Conservation (phyloP, 2,888 invertebrate species). For the Xestobium rufovillosum region DNA sequence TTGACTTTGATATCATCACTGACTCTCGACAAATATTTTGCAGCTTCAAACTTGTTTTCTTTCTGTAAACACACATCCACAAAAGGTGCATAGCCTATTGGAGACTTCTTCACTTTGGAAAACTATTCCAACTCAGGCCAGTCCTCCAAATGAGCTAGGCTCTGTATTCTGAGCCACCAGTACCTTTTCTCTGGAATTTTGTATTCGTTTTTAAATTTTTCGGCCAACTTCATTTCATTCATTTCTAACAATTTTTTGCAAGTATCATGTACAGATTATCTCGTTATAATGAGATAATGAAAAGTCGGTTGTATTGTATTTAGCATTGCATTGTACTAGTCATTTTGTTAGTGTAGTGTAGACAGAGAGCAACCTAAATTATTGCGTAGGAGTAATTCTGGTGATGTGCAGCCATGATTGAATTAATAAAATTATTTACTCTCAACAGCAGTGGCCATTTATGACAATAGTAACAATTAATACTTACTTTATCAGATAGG, state of each 20-base stretch:
- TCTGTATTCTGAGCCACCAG: constrained; percentile 84
- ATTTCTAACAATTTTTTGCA: constrained; percentile 62
- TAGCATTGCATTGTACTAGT: no score
- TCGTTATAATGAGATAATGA: no score
- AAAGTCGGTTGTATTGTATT: no score
- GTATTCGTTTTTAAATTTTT: constrained; percentile 79
- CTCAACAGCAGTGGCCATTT: no score
- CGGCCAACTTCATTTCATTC: constrained; percentile 74
- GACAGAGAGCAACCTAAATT: no score
- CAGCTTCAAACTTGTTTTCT: constrained; percentile 65
- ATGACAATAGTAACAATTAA: no score
- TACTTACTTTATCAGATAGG: no score
- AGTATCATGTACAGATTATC: constrained; percentile 81
- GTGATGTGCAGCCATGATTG: no score
- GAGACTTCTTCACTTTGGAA: constrained; percentile 83
- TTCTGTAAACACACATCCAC: constrained; percentile 82
- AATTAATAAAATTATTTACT: no score
- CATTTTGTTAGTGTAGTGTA: no score
- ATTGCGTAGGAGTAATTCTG: no score
- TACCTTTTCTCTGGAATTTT: constrained; percentile 88
- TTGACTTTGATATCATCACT: constrained; percentile 81
- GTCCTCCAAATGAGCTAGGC: constrained; percentile 64
- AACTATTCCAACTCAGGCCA: constrained; percentile 87
- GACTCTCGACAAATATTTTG: constrained; percentile 78
- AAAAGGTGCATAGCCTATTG: constrained; percentile 91